Evolutionary conservation across 2,113 vertebrate genomes (phyloP).

Genomic region (Microcebus jonahi): DNA sequence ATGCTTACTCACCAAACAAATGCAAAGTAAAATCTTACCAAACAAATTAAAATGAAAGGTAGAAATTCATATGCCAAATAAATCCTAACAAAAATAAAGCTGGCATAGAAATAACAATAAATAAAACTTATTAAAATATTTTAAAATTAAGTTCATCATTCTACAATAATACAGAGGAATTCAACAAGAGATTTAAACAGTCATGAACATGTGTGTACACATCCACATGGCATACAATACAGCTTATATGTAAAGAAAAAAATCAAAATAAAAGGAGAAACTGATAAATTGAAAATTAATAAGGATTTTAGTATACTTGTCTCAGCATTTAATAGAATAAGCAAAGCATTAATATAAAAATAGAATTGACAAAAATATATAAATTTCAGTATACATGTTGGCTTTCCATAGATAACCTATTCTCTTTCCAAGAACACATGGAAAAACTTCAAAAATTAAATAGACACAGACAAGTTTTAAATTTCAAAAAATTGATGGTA

Average conservation of each 20-base stretch:
- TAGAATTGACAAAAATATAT: neutral
- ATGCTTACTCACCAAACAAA: neutral
- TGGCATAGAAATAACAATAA: neutral
- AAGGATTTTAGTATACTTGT: neutral
- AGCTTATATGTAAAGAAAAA: neutral
- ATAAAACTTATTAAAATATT: neutral
- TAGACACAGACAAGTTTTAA: neutral
- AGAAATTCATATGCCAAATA: neutral
- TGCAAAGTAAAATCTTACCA: neutral
- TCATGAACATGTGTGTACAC: neutral
- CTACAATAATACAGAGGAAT: neutral
- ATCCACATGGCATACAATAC: neutral
- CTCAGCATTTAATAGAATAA: neutral
- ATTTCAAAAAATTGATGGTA: neutral
- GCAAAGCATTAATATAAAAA: neutral
- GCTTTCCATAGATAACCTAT: neutral
- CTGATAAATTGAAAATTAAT: neutral
- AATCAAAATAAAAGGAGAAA: neutral
- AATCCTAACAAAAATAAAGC: constrained; percentile 44
- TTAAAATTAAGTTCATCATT: constrained; percentile 11
- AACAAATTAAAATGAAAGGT: neutral
- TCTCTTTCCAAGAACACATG: neutral
- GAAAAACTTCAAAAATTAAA: neutral
- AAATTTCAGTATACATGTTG: neutral
- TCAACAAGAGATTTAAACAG: constrained; percentile 31